A percentile compares a stretch with the other conserved stretches of the same genome.
Evolutionary conservation across 2,797 vertebrate species (phyloP).

Genomic region (Urophycis tenuis): DNA sequence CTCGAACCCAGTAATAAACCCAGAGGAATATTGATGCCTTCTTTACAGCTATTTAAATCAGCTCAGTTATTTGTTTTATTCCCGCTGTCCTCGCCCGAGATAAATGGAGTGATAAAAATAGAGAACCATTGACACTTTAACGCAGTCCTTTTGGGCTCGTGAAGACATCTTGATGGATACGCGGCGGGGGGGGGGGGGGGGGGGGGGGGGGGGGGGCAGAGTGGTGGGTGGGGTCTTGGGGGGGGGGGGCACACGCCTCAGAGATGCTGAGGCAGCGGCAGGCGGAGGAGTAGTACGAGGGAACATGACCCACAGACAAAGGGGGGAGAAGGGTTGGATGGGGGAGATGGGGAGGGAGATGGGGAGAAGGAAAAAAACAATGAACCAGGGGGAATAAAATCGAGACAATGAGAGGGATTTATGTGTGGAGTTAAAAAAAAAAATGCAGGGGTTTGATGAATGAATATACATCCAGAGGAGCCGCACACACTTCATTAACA

Average conservation of each 20-base stretch:
- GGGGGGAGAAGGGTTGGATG: constrained; percentile 31
- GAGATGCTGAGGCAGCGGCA: constrained; percentile 1
- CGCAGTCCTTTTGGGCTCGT: constrained; percentile 61
- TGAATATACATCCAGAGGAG: not conserved
- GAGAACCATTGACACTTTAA: constrained; percentile 62
- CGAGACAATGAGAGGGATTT: not conserved
- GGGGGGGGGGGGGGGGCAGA: constrained; percentile 33
- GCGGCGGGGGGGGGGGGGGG: constrained; percentile 35
- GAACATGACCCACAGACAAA: not conserved
- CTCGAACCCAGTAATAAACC: constrained; percentile 29
- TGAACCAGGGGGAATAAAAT: no score
- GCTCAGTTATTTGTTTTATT: constrained; percentile 61
- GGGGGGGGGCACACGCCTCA: not conserved
- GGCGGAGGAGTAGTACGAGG: not conserved
- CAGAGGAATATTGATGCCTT: constrained; percentile 48
- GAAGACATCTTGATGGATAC: constrained; percentile 65
- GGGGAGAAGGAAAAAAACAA: no score
- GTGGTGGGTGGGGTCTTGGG: constrained; percentile 12
- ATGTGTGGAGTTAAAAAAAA: not conserved
- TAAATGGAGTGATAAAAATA: constrained; percentile 59
- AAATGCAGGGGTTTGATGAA: not conserved
- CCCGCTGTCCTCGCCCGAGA: constrained; percentile 45
- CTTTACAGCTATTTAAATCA: constrained; percentile 61
- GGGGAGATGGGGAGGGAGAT: constrained; percentile 13
- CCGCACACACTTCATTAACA: not conserved